These are phyloP conservation scores for Benthosema pterotum DNA, from an alignment of 2,797 vertebrate species.

Conservation along the genomic window DNA sequence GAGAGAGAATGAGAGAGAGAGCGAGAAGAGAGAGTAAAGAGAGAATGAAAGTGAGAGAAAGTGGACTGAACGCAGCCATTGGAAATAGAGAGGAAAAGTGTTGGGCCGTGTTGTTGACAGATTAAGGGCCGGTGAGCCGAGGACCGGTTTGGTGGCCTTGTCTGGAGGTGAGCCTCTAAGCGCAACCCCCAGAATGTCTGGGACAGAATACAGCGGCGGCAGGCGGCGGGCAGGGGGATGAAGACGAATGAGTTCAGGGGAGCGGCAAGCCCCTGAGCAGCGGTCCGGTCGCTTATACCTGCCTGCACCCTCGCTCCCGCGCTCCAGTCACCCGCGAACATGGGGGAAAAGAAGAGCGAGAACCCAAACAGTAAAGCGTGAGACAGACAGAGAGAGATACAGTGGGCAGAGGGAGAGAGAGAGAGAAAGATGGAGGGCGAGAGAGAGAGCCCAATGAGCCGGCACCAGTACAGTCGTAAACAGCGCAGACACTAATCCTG, in stretches of 20 bases:
- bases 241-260: conserved; percentile 72
- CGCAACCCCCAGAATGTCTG: conserved; percentile 59
- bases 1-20: conserved; percentile 19
- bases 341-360: too few species aligned
- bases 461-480: conserved; percentile 68
- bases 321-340: conserved; percentile 43
- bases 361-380: conserved; percentile 1
- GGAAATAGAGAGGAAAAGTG: conserved; percentile 20
- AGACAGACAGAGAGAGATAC: conserved; percentile 26
- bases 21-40: conserved; percentile 23
- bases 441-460: conserved; percentile 63
- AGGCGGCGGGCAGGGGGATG: too few species aligned
- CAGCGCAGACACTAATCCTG: conserved; percentile 73
- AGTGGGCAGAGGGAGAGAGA: conserved; percentile 30
- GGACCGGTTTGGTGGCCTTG: conserved; percentile 75
- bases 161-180: conserved; percentile 78
- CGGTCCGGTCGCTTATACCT: conserved; percentile 54
- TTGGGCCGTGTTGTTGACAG: background rate
- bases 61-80: conserved; percentile 2
- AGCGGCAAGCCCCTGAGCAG: conserved; percentile 59
- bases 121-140: conserved; percentile 44
- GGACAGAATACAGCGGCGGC: conserved; percentile 32
- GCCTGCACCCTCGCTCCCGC: conserved; percentile 42
- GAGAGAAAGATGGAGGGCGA: conserved; percentile 26
- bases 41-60: conserved; percentile 52